Evolutionary conservation across 1,140 invertebrate species (phyloP), one percentile per base, ranked within the genome.

Genomic region (Nilaparvata lugens): DNA sequence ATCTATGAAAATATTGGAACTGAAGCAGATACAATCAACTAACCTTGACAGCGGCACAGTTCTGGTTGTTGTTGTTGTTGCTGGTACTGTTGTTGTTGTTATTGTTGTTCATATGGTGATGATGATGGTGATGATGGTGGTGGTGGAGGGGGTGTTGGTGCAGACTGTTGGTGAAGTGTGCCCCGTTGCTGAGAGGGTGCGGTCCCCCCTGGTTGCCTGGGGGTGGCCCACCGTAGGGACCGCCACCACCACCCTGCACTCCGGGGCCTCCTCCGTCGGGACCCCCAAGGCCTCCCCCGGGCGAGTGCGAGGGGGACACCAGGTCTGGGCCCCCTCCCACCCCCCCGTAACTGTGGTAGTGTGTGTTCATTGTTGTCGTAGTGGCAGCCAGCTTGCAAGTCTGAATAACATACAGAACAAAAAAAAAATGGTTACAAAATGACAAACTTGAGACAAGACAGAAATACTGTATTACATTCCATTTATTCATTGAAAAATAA

Each of bases 311-410:
- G 35, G 66, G 66, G 24, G 62, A 56, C 42, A 69, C 64, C 7
- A 35, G 31, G 31, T 11, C 31, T 35, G 13, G 31, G 31, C 13
- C 31, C 7, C 31, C 31, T 4, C 31, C 31, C 7, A 6, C 31
- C 59, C 69, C 66, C 65, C 65, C 61, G 63, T 69, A 70, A 25
- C 68, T 62, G 63, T 70, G 67, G 65, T 69, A 71, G 58, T 70
- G 68, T 11, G 69, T 65, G 65, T 70, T 70, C 70, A 70, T 70
- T n/a, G 66, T 65, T 24, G 62, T 56, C 19, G 62, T 60, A 35
- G 65, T 66, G 48, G 69, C 67, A 59, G 69, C 69, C 69, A 70
- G 69, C 62, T 70, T 70, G 68, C 58, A 31, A 18, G 58, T 51
- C 65, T 65, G n/a, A n/a, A 61, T 18, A 64, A 66, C 31, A 62